Evolutionary conservation across 2,888 invertebrate genomes (phyloP), one percentile per base, ranked within the genome.

Genomic region (Linnaemya tessellans): DNA sequence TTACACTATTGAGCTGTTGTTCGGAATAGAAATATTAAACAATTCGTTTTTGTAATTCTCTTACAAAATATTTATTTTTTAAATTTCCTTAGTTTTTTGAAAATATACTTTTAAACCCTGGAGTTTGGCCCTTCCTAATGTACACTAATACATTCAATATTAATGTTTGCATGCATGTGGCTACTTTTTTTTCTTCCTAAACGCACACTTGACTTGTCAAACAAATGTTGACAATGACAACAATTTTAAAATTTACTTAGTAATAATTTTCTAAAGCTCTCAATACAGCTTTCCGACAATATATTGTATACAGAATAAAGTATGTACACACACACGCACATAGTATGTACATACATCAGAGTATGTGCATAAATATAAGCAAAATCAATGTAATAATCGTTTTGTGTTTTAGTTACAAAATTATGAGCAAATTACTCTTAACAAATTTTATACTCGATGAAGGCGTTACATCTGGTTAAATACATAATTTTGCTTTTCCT

Each of bases 381-480:
- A 18, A 51, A 51, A 51, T 51, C 51, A 56, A 10, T 9, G 15
- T 4, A 18, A 35, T 5, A 5, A 7, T 60, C 18, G 60, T 13
- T 43, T 13, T 64, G 22, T 43, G 43, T 22, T 7, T 15, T 46
- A n/a, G 46, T 43, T 11, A 38, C 11, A 56, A 77, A 80, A 70
- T 77, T 70, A 77, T 77, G 62, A n/a, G 15, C 62, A 75, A 75
- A 68, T 81, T 75, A 49, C 35, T 80, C 11, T 56, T 67, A 49
- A 41, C 67, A 46, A 67, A 51, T 22, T 49, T n/a, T 67, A 15
- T 60, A 84, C 65, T 73, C 54, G 51, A 54, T 41, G 74, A 73
- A 77, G 84, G 84, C 80, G 80, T 70, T 77, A 41, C 84, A 73
- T 18, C 51, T 67, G 60, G n/a, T 58, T 65, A 46, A 65, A 78